A percentile compares a stretch with the other conserved stretches of the same genome.
phyloP scores from a whole-genome alignment of 2,888 invertebrate genomes.

The Ophraella communa region DNA sequence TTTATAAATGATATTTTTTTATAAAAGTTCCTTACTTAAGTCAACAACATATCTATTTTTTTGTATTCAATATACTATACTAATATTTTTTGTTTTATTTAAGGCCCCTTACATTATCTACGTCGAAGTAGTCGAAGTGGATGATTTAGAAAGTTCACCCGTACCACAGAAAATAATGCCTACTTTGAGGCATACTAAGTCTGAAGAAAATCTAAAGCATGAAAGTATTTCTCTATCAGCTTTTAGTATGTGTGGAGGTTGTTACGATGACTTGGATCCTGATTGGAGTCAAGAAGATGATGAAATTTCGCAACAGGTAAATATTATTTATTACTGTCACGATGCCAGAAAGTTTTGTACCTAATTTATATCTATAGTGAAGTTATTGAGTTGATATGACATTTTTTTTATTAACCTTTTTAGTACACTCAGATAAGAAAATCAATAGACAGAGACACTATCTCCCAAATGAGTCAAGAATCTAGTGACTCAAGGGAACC shows the following conservation, averaged over 20 bases:
- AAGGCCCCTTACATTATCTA: constrained; percentile 98
- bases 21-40: too few relatives aligned
- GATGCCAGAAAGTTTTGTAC: too few relatives aligned
- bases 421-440: constrained; percentile 73
- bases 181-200: constrained; percentile 87
- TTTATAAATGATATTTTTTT: too few relatives aligned
- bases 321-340: neutral
- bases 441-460: constrained; percentile 75
- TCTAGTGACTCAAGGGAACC: constrained; percentile 79
- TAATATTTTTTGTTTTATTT: constrained; percentile 28
- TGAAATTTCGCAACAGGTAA: constrained; percentile 82
- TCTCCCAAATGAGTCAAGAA: constrained; percentile 90
- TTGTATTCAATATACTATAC: too few relatives aligned
- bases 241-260: constrained; percentile 64
- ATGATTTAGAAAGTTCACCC: constrained; percentile 81
- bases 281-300: constrained; percentile 97
- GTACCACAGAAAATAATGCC: constrained; percentile 90
- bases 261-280: constrained; percentile 66
- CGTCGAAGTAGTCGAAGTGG: constrained; percentile 92
- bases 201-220: constrained; percentile 83
- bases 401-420: constrained; percentile 31
- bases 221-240: constrained; percentile 58
- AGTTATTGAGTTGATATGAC: too few relatives aligned
- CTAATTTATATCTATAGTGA: too few relatives aligned
- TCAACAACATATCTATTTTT: too few relatives aligned